Evolutionary conservation across 2,113 vertebrate genomes (phyloP).

Genomic region (Bubo blakistoni): DNA sequence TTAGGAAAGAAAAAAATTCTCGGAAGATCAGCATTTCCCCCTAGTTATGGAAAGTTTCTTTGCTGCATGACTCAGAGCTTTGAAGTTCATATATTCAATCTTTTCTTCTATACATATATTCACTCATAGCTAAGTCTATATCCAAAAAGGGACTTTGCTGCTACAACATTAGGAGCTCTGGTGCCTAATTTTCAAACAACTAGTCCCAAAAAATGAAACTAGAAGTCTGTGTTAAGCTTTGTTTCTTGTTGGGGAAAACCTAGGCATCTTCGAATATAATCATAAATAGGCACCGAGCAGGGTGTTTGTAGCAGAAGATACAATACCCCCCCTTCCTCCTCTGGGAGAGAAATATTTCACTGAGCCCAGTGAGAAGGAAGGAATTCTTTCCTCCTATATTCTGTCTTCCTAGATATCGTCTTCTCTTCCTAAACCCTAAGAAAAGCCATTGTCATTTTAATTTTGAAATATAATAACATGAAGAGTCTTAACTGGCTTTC

Average conservation of each 20-base stretch:
- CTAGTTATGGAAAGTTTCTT: not conserved
- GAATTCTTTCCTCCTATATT: not conserved
- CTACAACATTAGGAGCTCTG: not conserved
- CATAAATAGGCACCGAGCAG: not conserved
- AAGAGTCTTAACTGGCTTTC: not conserved
- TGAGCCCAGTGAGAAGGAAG: not conserved
- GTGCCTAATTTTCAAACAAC: not conserved
- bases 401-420: not conserved
- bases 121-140: not conserved
- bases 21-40: not conserved
- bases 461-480: not conserved
- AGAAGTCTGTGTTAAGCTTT: not conserved
- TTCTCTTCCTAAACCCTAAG: not conserved
- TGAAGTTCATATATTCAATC: not conserved
- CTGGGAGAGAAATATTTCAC: not conserved
- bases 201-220: not conserved
- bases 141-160: not conserved
- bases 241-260: not conserved
- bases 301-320: not conserved
- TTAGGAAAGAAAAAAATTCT: not conserved
- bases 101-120: not conserved
- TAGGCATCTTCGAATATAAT: not conserved
- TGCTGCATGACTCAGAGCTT: not conserved
- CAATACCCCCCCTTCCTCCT: not conserved
- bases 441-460: not conserved